Evolutionary conservation across 2,888 invertebrate species (phyloP), one percentile per base, ranked within the genome.

Genomic region (Cepaea hortensis): DNA sequence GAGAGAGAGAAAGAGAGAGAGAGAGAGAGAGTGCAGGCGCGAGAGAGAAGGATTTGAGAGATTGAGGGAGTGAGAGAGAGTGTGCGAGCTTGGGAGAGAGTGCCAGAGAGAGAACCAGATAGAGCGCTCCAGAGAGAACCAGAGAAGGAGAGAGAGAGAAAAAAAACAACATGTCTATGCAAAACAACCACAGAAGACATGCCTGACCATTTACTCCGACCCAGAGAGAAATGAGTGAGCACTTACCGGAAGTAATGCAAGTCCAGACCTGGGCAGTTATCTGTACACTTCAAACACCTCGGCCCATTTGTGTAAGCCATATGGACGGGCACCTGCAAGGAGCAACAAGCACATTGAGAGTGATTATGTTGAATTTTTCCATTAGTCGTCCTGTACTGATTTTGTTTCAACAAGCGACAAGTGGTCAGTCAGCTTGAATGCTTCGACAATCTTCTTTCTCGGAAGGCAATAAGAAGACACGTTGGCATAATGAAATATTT

Each of bases 221-320:
- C 18, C 7, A 81, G 13, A 62, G 13, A 62, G 15, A 81, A 61
- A 81, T 9, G 55, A 62, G 46, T 61, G 15, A 35, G 9, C 4
- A 83, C 89, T 50, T 85, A 92, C 92, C 92, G 91, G 90, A 92
- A 93, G 81, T 91, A 92, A 85, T 93, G 92, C 13, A 91, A 88
- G 62, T 92, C 92, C 6, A 93, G 90, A 0, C 92, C 92, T 3
- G 92, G 92, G 79, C 92, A 93, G 23, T 90, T 89, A 85, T 92
- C 92, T 1, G 90, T 90, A 88, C 92, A 93, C 86, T 91, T 92
- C 50, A 93, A 88, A 90, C 92, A 93, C 80, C 90, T 81, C 0
- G 91, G 90, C 48, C 90, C 90, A 9, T 82, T 85, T 5, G 72
- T 23, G 62, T 81, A 81, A 0, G 62, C 18, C 61, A 80, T 70